Evolutionary conservation across 2,113 vertebrate species (phyloP).

Genomic region (Anoura caudifer): DNA sequence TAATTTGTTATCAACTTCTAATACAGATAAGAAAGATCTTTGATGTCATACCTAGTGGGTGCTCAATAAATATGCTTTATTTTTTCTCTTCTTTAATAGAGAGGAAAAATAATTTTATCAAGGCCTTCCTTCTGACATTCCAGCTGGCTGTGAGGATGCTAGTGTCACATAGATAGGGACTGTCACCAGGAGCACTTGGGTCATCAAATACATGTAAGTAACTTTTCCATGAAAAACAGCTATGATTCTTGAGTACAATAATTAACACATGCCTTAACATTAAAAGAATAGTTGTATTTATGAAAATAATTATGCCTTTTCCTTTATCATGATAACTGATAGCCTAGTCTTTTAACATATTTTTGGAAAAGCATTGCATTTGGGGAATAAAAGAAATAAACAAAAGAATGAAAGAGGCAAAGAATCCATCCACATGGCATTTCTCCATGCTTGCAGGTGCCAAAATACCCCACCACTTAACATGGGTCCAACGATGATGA

Average conservation of each 20-base stretch:
- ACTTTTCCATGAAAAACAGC: background rate
- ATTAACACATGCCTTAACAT: background rate
- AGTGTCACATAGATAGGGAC: background rate
- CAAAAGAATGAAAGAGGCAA: background rate
- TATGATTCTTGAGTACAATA: background rate
- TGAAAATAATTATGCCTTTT: background rate
- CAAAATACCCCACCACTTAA: background rate
- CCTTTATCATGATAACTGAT: background rate
- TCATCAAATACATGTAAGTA: background rate
- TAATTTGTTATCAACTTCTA: constrained; percentile 14
- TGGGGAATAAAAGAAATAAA: background rate
- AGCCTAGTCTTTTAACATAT: background rate
- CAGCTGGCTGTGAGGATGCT: background rate
- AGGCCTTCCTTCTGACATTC: background rate
- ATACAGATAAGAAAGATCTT: background rate
- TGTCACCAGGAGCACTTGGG: background rate
- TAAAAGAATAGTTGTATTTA: background rate
- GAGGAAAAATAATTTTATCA: background rate
- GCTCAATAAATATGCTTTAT: background rate
- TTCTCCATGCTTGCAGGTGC: background rate
- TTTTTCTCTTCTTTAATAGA: background rate
- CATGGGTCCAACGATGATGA: background rate
- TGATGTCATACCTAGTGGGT: background rate
- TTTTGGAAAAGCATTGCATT: background rate
- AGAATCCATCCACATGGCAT: background rate